Evolutionary conservation across 2,797 vertebrate genomes (phyloP).

Genomic region (Lithobates pipiens): DNA sequence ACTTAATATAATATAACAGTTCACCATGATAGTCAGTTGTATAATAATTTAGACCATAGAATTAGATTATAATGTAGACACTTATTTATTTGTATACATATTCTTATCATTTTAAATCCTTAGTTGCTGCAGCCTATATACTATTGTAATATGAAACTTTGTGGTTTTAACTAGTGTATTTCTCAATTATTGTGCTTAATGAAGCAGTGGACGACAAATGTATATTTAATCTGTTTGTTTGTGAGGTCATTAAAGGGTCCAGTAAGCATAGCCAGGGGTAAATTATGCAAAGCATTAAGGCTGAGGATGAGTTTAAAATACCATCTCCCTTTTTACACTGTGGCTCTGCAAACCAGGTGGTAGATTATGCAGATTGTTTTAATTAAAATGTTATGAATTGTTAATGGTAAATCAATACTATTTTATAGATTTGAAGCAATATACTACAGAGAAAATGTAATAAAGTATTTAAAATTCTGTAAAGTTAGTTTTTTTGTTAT

Average conservation of each 20-base stretch:
- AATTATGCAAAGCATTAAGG: slow-evolving; percentile 14
- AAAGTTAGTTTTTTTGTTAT: not conserved
- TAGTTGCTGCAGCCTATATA: not conserved
- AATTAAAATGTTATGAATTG: slow-evolving; percentile 34
- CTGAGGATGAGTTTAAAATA: slow-evolving; percentile 46
- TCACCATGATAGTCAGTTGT: no score
- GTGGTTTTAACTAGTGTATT: slow-evolving; percentile 35
- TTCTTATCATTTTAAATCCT: not conserved
- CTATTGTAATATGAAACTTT: slow-evolving; percentile 38
- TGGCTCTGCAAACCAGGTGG: slow-evolving; percentile 12
- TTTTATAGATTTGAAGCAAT: not conserved
- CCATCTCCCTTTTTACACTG: slow-evolving; percentile 32
- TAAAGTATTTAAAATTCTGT: not conserved
- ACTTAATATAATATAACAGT: not conserved
- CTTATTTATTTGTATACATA: not conserved
- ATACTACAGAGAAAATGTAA: not conserved
- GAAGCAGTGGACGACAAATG: slow-evolving; percentile 55
- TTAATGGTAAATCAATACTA: not conserved
- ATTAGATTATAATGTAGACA: no score
- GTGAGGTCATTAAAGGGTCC: not conserved
- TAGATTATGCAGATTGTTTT: slow-evolving; percentile 13
- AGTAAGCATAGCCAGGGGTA: slow-evolving; percentile 26
- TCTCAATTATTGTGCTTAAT: slow-evolving; percentile 59
- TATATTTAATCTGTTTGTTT: slow-evolving; percentile 24
- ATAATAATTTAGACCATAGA: no score